A percentile compares a stretch with the other conserved stretches of the same genome.
These are phyloP conservation scores for Cantharis flavilabris DNA, from an alignment of 2,888 invertebrate species.

Conservation along the genomic window DNA sequence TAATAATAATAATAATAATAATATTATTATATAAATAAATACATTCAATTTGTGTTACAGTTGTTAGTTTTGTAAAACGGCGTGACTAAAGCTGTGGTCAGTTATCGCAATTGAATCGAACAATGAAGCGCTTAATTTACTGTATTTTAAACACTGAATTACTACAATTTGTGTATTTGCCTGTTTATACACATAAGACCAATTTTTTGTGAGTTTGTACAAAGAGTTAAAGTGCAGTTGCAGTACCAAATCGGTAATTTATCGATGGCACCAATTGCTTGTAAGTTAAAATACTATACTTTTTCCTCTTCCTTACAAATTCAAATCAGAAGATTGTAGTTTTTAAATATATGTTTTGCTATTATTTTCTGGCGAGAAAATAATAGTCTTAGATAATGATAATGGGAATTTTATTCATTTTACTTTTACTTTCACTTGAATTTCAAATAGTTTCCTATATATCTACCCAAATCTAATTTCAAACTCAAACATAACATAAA, in stretches of 20 bases:
- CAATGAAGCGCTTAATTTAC: slow-evolving; percentile 38
- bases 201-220: neutral
- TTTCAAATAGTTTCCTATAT: neutral
- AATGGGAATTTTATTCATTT: neutral
- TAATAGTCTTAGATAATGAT: neutral
- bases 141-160: slow-evolving; percentile 25
- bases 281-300: neutral
- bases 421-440: neutral
- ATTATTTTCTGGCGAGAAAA: neutral
- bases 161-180: slow-evolving; percentile 28
- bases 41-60: slow-evolving; percentile 31
- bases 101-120: slow-evolving; percentile 41
- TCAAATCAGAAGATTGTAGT: neutral
- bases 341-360: neutral
- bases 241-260: neutral
- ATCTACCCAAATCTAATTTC: no score
- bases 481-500: no score
- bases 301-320: neutral
- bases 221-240: neutral
- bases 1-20: neutral
- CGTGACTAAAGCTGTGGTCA: slow-evolving; percentile 46
- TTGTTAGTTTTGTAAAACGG: slow-evolving; percentile 42
- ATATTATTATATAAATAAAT: neutral
- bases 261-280: neutral
- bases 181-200: slow-evolving; percentile 1